These are phyloP conservation scores for Spondyliosoma cantharus DNA, from an alignment of 2,797 vertebrate species.

Conservation along the genomic window DNA sequence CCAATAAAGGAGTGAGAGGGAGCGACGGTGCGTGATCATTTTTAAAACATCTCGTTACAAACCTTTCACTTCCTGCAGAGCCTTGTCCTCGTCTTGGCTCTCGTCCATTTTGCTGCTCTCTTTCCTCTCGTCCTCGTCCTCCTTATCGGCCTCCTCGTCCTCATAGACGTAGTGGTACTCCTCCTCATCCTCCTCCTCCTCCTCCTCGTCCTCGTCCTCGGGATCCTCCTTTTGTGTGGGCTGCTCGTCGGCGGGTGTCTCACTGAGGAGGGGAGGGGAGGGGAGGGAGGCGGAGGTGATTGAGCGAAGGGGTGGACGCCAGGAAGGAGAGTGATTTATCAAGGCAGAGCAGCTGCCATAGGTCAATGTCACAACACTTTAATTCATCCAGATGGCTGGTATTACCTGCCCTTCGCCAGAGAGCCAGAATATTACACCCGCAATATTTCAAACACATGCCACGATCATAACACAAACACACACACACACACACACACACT, in stretches of 20 bases:
- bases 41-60: constrained; percentile 54
- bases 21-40: neutral
- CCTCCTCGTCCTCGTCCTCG: constrained; percentile 85
- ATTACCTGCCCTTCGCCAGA: constrained; percentile 50
- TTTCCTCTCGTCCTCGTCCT: constrained; percentile 86
- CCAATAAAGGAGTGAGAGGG: constrained; percentile 5
- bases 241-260: constrained; percentile 76
- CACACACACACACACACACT: constrained; percentile 9
- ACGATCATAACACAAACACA: constrained; percentile 19
- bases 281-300: constrained; percentile 32
- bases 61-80: constrained; percentile 94
- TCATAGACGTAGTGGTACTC: constrained; percentile 85
- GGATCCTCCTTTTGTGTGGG: constrained; percentile 82
- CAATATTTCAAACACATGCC: constrained; percentile 39
- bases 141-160: constrained; percentile 84
- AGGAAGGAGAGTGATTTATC: constrained; percentile 67
- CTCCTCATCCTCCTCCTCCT: constrained; percentile 85
- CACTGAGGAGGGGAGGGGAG: constrained; percentile 59
- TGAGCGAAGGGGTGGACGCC: constrained; percentile 53
- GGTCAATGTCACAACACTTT: constrained; percentile 70
- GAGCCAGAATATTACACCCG: neutral
- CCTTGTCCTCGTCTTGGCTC: constrained; percentile 83
- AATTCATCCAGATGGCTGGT: constrained; percentile 73
- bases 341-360: constrained; percentile 67
- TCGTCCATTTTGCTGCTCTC: constrained; percentile 76